phyloP scores from a whole-genome alignment of 2,888 invertebrate genomes.

The Deilephila porcellus region DNA sequence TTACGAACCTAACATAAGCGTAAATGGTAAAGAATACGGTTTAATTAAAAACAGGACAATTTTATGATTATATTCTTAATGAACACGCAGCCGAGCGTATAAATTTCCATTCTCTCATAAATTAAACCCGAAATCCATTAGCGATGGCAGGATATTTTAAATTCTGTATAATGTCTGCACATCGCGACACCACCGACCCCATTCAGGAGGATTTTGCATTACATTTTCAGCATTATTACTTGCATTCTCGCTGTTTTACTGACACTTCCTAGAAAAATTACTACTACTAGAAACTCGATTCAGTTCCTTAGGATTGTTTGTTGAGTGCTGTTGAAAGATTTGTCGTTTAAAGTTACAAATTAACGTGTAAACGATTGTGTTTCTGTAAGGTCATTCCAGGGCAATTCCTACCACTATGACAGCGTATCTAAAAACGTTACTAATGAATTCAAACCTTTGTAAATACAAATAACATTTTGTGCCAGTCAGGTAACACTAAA shows the following conservation, averaged over 20 bases:
- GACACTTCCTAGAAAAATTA: neutral
- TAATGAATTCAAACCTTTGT: too few relatives aligned
- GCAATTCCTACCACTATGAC: too few relatives aligned
- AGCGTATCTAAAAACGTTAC: too few relatives aligned
- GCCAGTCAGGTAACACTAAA: too few relatives aligned
- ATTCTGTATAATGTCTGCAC: slow-evolving; percentile 49
- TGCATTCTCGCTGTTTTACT: slow-evolving; percentile 2
- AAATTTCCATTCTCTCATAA: slow-evolving; percentile 37
- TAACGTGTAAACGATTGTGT: too few relatives aligned
- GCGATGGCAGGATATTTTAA: slow-evolving; percentile 47
- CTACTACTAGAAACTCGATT: neutral
- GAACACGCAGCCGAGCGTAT: neutral
- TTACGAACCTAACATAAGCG: too few relatives aligned
- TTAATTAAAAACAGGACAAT: neutral
- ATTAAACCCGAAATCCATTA: slow-evolving; percentile 38
- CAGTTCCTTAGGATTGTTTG: neutral
- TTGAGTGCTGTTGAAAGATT: neutral
- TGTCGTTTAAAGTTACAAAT: too few relatives aligned
- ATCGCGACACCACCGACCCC: slow-evolving; percentile 41
- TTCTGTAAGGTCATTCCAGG: too few relatives aligned
- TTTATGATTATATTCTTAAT: neutral
- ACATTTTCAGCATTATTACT: slow-evolving; percentile 17
- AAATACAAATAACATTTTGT: too few relatives aligned
- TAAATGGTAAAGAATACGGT: neutral
- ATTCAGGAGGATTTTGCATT: slow-evolving; percentile 34